A percentile compares a stretch with the other conserved stretches of the same genome.
Evolutionary conservation across 2,113 vertebrate species (phyloP).

Genomic region (Rhineura floridana): DNA sequence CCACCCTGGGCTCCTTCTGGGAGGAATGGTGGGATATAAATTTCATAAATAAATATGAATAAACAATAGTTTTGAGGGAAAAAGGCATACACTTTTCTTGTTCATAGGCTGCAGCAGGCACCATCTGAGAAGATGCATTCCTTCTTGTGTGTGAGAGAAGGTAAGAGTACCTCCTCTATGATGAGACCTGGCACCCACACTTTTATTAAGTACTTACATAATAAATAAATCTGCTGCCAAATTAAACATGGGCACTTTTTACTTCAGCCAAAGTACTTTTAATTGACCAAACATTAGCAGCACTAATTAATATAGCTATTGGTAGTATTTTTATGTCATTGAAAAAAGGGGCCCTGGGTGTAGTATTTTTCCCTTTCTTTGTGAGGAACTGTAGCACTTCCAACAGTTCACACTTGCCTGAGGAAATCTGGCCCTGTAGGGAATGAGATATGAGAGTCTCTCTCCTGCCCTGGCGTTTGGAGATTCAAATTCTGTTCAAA

Average conservation of each 20-base stretch:
- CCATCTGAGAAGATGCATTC: too few species aligned
- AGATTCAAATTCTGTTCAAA: slow-evolving; percentile 29
- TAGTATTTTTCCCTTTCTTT: background rate
- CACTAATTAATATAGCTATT: slow-evolving; percentile 35
- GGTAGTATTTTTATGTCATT: slow-evolving; percentile 65
- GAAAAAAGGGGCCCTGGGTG: slow-evolving; percentile 34
- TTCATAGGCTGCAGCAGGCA: background rate
- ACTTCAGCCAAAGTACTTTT: background rate
- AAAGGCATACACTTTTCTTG: background rate
- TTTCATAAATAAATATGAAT: too few species aligned
- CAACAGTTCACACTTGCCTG: background rate
- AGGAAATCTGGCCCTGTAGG: background rate
- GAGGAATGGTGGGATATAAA: too few species aligned
- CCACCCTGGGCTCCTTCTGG: too few species aligned
- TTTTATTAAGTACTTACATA: too few species aligned
- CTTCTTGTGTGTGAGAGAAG: too few species aligned
- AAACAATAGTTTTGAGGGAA: background rate
- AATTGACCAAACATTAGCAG: background rate
- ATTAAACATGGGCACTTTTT: background rate
- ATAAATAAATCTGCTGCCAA: background rate
- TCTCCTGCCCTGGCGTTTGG: slow-evolving; percentile 7
- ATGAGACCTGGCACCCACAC: too few species aligned
- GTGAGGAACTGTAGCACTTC: background rate
- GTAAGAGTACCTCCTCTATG: too few species aligned
- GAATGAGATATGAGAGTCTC: background rate